A percentile compares a stretch with the other conserved stretches of the same genome.
Evolutionary conservation across 1,140 invertebrate genomes (phyloP).

Genomic region (Theocolax elegans): DNA sequence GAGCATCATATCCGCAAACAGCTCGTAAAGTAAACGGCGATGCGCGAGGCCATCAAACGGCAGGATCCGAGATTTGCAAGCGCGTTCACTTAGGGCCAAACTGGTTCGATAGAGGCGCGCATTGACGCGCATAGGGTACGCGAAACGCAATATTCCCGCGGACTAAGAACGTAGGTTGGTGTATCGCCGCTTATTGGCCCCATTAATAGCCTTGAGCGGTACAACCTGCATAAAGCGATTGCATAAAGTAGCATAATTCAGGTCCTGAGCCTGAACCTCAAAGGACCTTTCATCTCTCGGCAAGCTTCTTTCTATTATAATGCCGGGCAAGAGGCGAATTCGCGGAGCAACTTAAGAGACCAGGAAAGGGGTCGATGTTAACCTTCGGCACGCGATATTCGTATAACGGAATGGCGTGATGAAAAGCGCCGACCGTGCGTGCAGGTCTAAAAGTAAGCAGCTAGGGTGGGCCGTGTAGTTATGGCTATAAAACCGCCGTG

Average conservation of each 20-base stretch:
- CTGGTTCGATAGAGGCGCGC: too few species aligned
- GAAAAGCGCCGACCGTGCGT: constrained; percentile 12
- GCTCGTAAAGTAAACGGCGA: too few species aligned
- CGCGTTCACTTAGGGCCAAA: too few species aligned
- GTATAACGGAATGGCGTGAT: constrained; percentile 47
- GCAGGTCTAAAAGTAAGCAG: constrained; percentile 16
- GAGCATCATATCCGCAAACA: too few species aligned
- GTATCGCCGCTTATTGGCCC: constrained; percentile 14
- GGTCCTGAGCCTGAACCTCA: constrained; percentile 38
- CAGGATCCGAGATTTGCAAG: too few species aligned
- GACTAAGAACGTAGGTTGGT: too few species aligned
- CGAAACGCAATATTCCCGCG: neutral
- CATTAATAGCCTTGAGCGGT: constrained; percentile 31
- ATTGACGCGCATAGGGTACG: too few species aligned
- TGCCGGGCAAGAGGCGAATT: constrained; percentile 56
- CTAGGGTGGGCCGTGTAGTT: constrained; percentile 1
- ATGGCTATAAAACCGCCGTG: constrained; percentile 48
- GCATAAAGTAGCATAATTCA: constrained; percentile 50
- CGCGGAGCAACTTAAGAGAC: constrained; percentile 47
- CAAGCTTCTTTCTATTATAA: constrained; percentile 52
- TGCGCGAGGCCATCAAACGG: too few species aligned
- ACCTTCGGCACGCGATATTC: constrained; percentile 61
- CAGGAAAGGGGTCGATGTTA: too few species aligned
- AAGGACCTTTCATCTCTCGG: constrained; percentile 45
- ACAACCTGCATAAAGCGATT: constrained; percentile 50